Evolutionary conservation across 2,797 vertebrate species (phyloP), one percentile per base, ranked within the genome.

Genomic region (Chrysolophus pictus): DNA sequence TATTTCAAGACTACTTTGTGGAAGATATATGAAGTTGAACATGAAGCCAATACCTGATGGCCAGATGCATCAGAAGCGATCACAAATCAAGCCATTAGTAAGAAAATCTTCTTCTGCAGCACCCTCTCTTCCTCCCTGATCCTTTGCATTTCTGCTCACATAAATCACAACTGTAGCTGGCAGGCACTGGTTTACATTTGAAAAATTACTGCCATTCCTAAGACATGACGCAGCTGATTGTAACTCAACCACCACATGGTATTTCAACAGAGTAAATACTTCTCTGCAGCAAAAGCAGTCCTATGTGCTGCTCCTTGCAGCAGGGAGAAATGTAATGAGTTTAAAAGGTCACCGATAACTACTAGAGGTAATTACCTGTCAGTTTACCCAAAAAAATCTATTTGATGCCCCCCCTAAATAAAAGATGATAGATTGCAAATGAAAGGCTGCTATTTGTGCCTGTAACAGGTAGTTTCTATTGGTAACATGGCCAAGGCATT

Each of bases 201-300:
- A 87, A 89, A 79, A 78, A 84, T 72, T 35, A 46, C 67, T 94
- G 91, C 78, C 81, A 68, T 84, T 95, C 93, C 94, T 79, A 62
- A 87, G 78, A 71, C 18, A 1, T 70, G 90, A 86, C 5, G 31
- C 78, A 89, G 85, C 73, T 28, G 68, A 86, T 79, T 39, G 58
- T 29, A 79, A 44, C 49, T 79, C 73, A 69, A 42, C n/a, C 63
- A 69, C 63, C 90, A 37, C 83, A 24, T 6, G 75, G 72, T 58
- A 56, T 24, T 73, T 26, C 47, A 53, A 51, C 87, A 91, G 26
- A 82, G 83, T 47, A 67, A 89, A 92, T 41, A 44, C 69, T 60
- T 63, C 83, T 55, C 29, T 3, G 8, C 4, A 1, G 59, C 68
- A 35, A 56, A 69, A 78, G 76, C 4, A 83, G 71, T 46, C 58